These are phyloP conservation scores for Orientallactaga sibirica DNA, from an alignment of 2,797 vertebrate genomes.

Conservation along the genomic window DNA sequence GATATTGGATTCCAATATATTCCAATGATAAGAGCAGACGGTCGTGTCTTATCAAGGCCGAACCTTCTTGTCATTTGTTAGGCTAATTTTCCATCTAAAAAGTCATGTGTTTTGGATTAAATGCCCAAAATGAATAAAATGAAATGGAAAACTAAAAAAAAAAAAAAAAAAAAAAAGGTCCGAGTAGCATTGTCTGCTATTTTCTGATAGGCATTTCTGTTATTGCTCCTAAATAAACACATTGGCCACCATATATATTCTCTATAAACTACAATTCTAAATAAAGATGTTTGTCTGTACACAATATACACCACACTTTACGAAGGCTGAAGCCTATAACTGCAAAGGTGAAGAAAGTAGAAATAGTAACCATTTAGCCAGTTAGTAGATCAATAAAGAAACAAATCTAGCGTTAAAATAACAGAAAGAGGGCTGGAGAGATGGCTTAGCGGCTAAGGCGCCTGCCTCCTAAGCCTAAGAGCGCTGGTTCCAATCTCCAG, in stretches of 20 bases:
- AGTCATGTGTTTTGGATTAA: background rate
- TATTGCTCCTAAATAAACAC: background rate
- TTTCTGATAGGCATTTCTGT: background rate
- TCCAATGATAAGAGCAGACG: conserved; percentile 40
- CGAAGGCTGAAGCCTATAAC: background rate
- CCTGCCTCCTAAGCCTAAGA: no score
- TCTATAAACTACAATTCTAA: background rate
- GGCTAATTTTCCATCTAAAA: background rate
- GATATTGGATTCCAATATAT: background rate
- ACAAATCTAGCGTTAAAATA: background rate
- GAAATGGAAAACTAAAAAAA: conserved; percentile 5
- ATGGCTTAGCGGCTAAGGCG: no score
- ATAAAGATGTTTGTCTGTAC: background rate
- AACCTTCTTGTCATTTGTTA: conserved; percentile 10
- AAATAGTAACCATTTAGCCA: conserved; percentile 11
- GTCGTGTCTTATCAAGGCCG: background rate
- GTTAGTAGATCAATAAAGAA: background rate
- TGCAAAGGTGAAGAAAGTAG: background rate
- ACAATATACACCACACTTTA: background rate
- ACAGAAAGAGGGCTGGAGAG: no score
- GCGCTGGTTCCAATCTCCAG: no score
- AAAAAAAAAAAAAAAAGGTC: background rate
- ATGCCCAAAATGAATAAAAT: conserved; percentile 21
- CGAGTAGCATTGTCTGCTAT: background rate
- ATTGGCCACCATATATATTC: background rate